These are phyloP conservation scores for Caenorhabditis macrosperma DNA, from an alignment of 2,888 invertebrate species.

Conservation along the genomic window DNA sequence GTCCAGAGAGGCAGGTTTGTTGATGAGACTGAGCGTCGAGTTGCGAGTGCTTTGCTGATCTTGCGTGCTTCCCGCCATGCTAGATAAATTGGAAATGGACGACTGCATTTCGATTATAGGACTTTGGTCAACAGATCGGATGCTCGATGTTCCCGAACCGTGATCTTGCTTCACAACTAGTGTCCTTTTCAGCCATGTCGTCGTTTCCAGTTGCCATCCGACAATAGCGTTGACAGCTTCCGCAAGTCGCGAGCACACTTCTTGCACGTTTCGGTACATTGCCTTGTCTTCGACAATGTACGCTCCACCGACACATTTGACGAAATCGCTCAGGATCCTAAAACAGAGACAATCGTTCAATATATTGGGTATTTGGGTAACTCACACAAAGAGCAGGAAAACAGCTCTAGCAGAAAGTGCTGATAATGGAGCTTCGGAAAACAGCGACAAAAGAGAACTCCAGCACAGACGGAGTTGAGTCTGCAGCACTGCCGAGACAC, in stretches of 20 bases:
- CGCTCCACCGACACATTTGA: conserved; percentile 84
- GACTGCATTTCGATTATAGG: conserved; percentile 42
- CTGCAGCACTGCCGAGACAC: conserved; percentile 83
- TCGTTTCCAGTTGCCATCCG: conserved; percentile 92
- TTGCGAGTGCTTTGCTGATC: conserved; percentile 30
- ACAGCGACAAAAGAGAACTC: conserved; percentile 86
- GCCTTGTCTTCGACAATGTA: conserved; percentile 85
- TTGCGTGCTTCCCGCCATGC: not conserved
- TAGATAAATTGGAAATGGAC: conserved; percentile 32
- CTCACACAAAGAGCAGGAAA: conserved; percentile 86
- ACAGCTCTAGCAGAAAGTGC: conserved; percentile 86
- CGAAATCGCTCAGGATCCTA: conserved; percentile 88
- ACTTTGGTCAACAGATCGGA: conserved; percentile 57
- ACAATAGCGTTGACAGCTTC: conserved; percentile 90
- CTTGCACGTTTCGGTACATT: conserved; percentile 80
- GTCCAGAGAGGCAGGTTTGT: conserved; percentile 38
- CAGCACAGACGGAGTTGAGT: conserved; percentile 88
- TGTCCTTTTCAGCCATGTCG: conserved; percentile 86
- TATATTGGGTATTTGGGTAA: conserved; percentile 30
- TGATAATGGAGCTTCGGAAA: conserved; percentile 84
- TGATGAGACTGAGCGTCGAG: conserved; percentile 55
- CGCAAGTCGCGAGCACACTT: conserved; percentile 84
- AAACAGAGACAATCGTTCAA: conserved; percentile 59
- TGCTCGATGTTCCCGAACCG: conserved; percentile 17
- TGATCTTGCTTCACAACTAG: conserved; percentile 79